Conservation (phyloP, 2,113 vertebrate species). For the Macrotis lagotis region DNA sequence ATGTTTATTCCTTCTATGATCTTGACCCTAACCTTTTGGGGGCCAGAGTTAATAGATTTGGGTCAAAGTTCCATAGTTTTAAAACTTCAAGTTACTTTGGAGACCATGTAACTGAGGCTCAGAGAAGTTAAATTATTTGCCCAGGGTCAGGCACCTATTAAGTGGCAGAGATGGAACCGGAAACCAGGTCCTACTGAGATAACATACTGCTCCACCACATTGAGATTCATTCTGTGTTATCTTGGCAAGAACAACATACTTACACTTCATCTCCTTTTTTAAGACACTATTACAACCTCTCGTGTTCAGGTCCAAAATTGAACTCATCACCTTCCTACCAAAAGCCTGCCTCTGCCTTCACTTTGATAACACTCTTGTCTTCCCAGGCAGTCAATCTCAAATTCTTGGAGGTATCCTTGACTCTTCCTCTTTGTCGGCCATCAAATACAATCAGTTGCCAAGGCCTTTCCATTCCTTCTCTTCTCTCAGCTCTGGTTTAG, state of each 20-base stretch:
- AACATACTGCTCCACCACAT: background rate
- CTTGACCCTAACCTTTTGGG: background rate
- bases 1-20: background rate
- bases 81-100: background rate
- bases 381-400: background rate
- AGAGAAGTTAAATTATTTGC: background rate
- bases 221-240: background rate
- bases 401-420: background rate
- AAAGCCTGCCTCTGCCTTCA: background rate
- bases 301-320: background rate
- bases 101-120: background rate
- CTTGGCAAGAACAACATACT: background rate
- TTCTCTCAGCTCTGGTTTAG: background rate
- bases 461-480: background rate
- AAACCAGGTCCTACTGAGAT: background rate
- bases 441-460: background rate
- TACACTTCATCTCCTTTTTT: background rate
- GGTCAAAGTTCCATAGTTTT: background rate
- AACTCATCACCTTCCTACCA: background rate
- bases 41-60: background rate
- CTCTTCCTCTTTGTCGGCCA: background rate
- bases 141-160: background rate
- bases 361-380: background rate
- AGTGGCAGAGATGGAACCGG: background rate
- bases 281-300: background rate